A percentile compares a stretch with the other conserved stretches of the same genome.
phyloP scores from a whole-genome alignment of 2,797 vertebrate genomes.

The Paguma larvata region DNA sequence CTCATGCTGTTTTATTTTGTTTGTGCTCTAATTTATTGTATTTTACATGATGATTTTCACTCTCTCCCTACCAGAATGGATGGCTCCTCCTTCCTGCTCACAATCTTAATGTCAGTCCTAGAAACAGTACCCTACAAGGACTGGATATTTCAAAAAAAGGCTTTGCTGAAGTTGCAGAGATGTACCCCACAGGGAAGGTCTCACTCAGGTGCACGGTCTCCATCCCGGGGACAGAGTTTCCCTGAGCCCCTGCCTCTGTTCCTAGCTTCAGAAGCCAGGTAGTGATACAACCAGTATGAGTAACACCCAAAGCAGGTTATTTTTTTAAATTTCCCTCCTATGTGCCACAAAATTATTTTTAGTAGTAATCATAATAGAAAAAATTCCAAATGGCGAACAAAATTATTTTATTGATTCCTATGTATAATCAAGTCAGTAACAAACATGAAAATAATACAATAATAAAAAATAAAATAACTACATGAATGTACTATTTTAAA shows the following conservation, averaged over 20 bases:
- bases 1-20: neutral
- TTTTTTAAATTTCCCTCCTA: neutral
- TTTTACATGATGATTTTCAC: neutral
- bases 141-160: fast-evolving
- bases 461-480: neutral
- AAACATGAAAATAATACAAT: neutral
- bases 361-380: neutral
- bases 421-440: neutral
- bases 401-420: neutral
- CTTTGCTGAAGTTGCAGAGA: neutral
- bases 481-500: neutral
- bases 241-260: neutral
- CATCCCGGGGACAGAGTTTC: neutral
- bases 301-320: neutral
- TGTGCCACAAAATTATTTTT: neutral
- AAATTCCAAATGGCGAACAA: neutral
- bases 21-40: neutral
- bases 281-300: neutral
- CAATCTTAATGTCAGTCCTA: no score
- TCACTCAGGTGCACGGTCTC: neutral
- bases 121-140: neutral
- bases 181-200: fast-evolving
- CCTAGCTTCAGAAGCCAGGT: neutral
- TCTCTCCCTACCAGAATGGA: neutral
- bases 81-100: neutral